A percentile compares a stretch with the other conserved stretches of the same genome.
These are phyloP conservation scores for Ariolimax columbianus DNA, from an alignment of 2,888 invertebrate genomes.

Conservation along the genomic window DNA sequence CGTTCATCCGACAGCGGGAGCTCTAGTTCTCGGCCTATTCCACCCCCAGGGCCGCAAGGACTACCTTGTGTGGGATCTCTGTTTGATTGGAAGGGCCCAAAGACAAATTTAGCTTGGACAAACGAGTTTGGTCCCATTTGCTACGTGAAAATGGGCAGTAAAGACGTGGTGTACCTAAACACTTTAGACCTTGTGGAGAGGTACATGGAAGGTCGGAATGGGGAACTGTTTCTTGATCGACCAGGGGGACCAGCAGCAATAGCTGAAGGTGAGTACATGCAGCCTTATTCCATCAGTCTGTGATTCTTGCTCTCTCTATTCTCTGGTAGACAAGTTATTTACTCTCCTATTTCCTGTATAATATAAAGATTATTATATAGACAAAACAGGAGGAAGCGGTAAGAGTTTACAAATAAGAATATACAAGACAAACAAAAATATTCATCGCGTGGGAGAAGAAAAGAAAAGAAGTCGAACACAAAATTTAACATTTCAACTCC, in stretches of 20 bases:
- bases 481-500: no score
- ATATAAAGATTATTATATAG: no score
- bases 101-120: constrained; percentile 56
- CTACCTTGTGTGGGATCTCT: constrained; percentile 52
- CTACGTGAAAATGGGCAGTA: constrained; percentile 52
- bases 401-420: no score
- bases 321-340: no score
- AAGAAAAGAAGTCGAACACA: no score
- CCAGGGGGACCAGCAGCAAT: constrained; percentile 55
- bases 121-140: constrained; percentile 53
- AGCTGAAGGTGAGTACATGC: constrained; percentile 52
- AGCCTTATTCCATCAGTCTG: no score
- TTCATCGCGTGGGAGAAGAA: no score
- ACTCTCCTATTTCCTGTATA: no score
- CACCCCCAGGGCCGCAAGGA: constrained; percentile 51
- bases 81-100: constrained; percentile 54
- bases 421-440: no score
- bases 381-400: no score
- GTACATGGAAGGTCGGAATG: constrained; percentile 51
- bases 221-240: constrained; percentile 52
- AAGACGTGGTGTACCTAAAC: constrained; percentile 57
- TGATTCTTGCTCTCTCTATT: no score
- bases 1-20: background rate
- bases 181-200: constrained; percentile 52
- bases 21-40: background rate